Evolutionary conservation across 2,888 invertebrate genomes (phyloP).

Genomic region (Hyposoter didymator): DNA sequence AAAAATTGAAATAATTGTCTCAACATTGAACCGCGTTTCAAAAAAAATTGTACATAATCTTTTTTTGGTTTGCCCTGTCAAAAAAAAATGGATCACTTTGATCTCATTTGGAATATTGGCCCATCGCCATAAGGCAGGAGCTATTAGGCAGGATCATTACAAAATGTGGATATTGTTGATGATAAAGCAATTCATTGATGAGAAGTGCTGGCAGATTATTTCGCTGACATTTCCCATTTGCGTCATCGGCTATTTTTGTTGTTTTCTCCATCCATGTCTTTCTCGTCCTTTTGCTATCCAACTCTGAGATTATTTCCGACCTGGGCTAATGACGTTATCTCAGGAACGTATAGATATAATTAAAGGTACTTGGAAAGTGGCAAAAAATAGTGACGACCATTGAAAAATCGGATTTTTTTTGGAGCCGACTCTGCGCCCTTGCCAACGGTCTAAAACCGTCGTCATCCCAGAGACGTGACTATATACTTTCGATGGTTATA

Average conservation of each 20-base stretch:
- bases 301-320: constrained; percentile 2
- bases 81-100: too few species aligned
- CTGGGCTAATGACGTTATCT: constrained; percentile 29
- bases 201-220: not conserved
- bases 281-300: not conserved
- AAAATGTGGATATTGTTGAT: not conserved
- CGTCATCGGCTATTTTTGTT: not conserved
- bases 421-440: not conserved
- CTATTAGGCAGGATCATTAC: too few species aligned
- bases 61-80: too few species aligned
- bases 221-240: not conserved
- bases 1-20: too few species aligned
- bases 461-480: constrained; percentile 41
- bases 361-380: constrained; percentile 5
- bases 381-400: constrained; percentile 16
- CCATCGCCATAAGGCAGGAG: too few species aligned
- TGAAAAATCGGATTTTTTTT: constrained; percentile 59
- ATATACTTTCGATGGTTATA: constrained; percentile 25
- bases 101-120: too few species aligned
- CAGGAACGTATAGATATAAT: constrained; percentile 12
- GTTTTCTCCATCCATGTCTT: not conserved
- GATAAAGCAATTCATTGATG: not conserved
- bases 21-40: too few species aligned
- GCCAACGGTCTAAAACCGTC: constrained; percentile 45
- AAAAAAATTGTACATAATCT: too few species aligned